Conservation (phyloP, 2,113 vertebrate genomes). For the Ctenomys sociabilis region DNA sequence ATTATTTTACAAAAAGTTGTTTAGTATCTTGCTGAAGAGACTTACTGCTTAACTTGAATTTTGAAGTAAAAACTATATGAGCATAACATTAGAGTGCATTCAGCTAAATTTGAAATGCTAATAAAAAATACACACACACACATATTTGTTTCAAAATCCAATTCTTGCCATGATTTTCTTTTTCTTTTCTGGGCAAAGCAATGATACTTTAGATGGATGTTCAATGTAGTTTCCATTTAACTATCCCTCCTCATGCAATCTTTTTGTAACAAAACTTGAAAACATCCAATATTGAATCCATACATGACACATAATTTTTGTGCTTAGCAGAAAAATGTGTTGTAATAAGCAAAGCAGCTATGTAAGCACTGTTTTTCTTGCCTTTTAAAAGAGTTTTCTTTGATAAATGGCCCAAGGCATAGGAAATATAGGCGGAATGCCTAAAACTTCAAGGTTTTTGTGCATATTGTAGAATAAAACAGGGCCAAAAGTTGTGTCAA, state of each 20-base stretch:
- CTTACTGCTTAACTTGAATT: conserved; percentile 54
- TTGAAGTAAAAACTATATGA: not conserved
- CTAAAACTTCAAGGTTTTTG: not conserved
- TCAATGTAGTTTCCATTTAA: not conserved
- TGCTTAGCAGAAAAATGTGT: not conserved
- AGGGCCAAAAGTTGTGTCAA: not conserved
- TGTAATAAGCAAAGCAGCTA: not conserved
- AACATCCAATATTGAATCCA: not conserved
- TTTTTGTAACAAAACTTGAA: not conserved
- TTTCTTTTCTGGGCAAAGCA: not conserved
- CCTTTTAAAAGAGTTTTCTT: not conserved
- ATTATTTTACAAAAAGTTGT: conserved; percentile 51
- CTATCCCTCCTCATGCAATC: not conserved
- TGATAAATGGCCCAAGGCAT: not conserved
- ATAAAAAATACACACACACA: not conserved
- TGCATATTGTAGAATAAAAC: not conserved
- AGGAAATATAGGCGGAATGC: not conserved
- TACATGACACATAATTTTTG: not conserved
- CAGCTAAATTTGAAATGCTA: conserved; percentile 27
- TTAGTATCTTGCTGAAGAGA: conserved; percentile 32
- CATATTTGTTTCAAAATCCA: not conserved
- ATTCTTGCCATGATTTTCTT: not conserved
- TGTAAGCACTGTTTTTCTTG: not conserved
- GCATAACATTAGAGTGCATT: conserved; percentile 61
- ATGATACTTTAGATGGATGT: conserved; percentile 53